Conservation (phyloP, 2,113 vertebrate species). For the Cynopterus brachyotis region DNA sequence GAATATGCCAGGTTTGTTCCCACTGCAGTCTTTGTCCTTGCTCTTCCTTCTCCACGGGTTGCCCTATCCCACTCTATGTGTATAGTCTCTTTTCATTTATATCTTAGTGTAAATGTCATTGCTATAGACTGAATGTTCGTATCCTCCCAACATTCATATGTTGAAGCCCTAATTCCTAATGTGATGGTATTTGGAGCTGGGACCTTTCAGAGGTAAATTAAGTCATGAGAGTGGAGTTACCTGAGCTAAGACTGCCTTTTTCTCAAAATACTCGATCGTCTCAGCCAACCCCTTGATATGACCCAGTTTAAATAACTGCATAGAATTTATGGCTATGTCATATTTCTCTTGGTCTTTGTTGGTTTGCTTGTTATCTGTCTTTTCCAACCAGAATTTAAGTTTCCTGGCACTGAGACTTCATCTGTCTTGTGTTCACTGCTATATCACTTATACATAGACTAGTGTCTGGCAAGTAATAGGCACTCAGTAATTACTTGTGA, state of each 20-base stretch:
- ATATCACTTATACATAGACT: neutral
- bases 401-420: neutral
- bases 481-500: neutral
- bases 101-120: neutral
- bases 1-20: neutral
- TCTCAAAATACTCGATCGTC: neutral
- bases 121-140: neutral
- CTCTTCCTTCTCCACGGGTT: neutral
- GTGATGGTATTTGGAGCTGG: neutral
- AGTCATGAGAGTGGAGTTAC: neutral
- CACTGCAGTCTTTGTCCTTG: neutral
- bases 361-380: neutral
- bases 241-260: neutral
- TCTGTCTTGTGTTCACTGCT: neutral
- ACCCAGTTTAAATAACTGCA: neutral
- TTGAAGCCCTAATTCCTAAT: neutral
- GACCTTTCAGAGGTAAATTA: neutral
- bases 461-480: neutral
- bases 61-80: neutral
- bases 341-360: neutral
- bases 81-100: neutral
- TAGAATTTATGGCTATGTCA: neutral
- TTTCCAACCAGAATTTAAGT: neutral
- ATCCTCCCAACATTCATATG: neutral
- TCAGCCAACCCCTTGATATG: neutral